A percentile compares a stretch with the other conserved stretches of the same genome.
phyloP scores from a whole-genome alignment of 2,888 invertebrate species.

The Choristoneura rosaceana region DNA sequence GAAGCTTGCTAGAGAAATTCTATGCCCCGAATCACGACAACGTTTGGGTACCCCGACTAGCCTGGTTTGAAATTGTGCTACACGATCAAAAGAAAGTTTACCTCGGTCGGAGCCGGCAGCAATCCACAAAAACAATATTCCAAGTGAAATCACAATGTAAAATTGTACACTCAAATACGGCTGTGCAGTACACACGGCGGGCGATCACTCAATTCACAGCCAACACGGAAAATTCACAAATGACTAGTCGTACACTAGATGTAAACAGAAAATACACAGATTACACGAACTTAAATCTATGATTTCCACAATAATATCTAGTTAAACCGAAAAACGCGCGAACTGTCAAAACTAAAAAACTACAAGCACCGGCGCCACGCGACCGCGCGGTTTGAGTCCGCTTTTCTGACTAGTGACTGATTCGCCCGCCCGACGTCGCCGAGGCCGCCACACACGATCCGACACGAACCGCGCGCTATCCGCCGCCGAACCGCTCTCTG shows the following conservation, averaged over 20 bases:
- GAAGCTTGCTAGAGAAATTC: conserved; percentile 68
- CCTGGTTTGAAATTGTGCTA: conserved; percentile 34
- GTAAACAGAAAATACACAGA: conserved; percentile 82
- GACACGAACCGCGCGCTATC: conserved; percentile 52
- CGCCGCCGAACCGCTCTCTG: conserved; percentile 48
- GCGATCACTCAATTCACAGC: conserved; percentile 80
- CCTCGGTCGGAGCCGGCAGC: conserved; percentile 70
- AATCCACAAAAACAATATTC: conserved; percentile 69
- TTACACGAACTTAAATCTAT: conserved; percentile 84
- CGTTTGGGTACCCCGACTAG: conserved; percentile 24
- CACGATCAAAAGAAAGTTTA: conserved; percentile 48
- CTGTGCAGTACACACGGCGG: conserved; percentile 74
- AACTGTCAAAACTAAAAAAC: conserved; percentile 85
- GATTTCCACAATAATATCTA: conserved; percentile 78
- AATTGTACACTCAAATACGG: conserved; percentile 75
- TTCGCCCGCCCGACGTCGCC: conserved; percentile 46
- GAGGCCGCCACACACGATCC: conserved; percentile 57
- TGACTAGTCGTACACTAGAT: conserved; percentile 78
- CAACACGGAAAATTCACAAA: conserved; percentile 78
- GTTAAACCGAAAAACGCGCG: conserved; percentile 81
- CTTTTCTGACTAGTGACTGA: conserved; percentile 72
- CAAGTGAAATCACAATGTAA: conserved; percentile 73
- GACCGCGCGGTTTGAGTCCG: conserved; percentile 82
- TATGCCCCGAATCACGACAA: conserved; percentile 59
- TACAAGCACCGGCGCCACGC: conserved; percentile 84